Evolutionary conservation across 2,797 vertebrate genomes (phyloP), one percentile per base, ranked within the genome.

Genomic region (Centroberyx gerrardi): DNA sequence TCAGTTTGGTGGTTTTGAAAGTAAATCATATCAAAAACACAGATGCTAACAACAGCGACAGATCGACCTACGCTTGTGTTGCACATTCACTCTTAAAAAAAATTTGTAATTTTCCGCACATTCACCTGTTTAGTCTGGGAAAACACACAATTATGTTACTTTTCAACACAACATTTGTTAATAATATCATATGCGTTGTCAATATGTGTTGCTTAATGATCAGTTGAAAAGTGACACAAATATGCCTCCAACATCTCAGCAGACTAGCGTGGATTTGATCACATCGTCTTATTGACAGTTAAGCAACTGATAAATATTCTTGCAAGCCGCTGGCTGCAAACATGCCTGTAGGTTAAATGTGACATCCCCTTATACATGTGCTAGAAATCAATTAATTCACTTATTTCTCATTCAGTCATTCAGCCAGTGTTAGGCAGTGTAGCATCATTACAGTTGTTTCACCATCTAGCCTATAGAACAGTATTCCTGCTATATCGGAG

Each of bases 361-460:
- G 84, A 87, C 83, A 72, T 61, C 64, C 54, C 66, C 74, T 66
- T 67, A 72, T 81, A 79, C 80, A 80, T 66, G 68, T 83, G 82
- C 86, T 82, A 80, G 69, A 82, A 88, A 91, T 87, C 74, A 83
- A 84, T 87, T 72, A 81, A 63, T 83, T 84, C 69, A 72, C 71
- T 83, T 83, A 76, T 83, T 76, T 83, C 67, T 84, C 62, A 53
- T 85, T 87, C 77, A 53, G 82, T 85, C 81, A 60, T 74, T 73
- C 60, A 82, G 52, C 70, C 66, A 6, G 56, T 80, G 76, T 78
- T 40, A 66, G 58, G 53, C 62, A 2, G 72, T 56, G 72, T 80
- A 44, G 75, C 84, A 82, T 86, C 74, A 68, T 71, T 67, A 58
- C 85, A 77, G 59, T 68, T 27, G 65, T 70, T 80, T 67, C 52